Evolutionary conservation across 1,140 invertebrate species (phyloP).

Genomic region (Chironomus striatipennis): DNA sequence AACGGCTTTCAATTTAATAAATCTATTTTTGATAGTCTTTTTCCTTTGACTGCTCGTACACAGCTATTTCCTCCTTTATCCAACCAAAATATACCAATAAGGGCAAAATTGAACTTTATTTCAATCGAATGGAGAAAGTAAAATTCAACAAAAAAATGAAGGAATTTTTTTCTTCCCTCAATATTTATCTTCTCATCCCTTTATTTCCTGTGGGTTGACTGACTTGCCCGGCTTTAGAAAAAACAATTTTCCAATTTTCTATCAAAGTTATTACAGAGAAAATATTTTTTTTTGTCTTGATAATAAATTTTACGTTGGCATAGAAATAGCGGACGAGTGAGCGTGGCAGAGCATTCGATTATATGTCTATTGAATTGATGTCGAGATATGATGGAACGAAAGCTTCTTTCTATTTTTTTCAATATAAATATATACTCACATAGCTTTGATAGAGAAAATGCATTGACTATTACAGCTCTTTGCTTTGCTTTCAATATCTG

Average conservation of each 20-base stretch:
- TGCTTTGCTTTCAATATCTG: too few species aligned
- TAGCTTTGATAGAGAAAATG: too few species aligned
- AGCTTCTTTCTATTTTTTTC: too few species aligned
- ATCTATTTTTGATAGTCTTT: conserved; percentile 22
- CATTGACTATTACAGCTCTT: too few species aligned
- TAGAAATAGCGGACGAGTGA: neutral
- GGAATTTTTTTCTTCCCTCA: neutral
- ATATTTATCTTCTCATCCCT: too few species aligned
- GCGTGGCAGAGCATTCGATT: neutral
- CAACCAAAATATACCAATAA: neutral
- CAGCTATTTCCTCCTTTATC: neutral
- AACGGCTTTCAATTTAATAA: conserved; percentile 15
- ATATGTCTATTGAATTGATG: neutral
- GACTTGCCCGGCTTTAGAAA: neutral
- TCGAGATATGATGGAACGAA: too few species aligned
- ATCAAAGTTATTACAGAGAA: conserved; percentile 4
- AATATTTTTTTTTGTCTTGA: neutral
- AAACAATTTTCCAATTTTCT: conserved; percentile 23
- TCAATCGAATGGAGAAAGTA: conserved; percentile 11
- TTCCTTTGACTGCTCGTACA: neutral
- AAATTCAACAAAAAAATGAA: neutral
- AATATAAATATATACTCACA: too few species aligned
- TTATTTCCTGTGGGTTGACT: neutral
- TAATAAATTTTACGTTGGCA: conserved; percentile 6
- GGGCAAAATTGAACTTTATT: conserved; percentile 1